Evolutionary conservation across 2,797 vertebrate species (phyloP).

Genomic region (Tenualosa thibaudeaui): DNA sequence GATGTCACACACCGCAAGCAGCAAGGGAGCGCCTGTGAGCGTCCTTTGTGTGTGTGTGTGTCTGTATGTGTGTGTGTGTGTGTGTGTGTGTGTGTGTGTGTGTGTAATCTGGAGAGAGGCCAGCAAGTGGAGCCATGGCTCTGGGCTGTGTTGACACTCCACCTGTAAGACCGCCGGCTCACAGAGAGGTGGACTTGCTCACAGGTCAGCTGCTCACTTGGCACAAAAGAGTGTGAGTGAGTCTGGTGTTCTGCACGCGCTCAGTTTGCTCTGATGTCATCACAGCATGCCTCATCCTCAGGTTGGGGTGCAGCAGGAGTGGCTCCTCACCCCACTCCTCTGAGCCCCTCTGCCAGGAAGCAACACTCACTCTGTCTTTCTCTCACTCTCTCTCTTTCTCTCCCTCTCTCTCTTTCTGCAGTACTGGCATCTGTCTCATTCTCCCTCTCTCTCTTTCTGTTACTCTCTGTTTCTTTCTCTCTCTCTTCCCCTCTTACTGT

Average conservation of each 20-base stretch:
- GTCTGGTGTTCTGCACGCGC: background rate
- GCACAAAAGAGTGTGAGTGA: background rate
- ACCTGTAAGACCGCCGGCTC: background rate
- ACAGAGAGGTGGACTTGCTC: background rate
- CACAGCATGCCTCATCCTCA: background rate
- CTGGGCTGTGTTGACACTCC: background rate
- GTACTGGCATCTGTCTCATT: background rate
- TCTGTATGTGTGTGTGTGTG: background rate
- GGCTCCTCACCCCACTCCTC: background rate
- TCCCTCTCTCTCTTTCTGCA: background rate
- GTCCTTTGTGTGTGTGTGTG: background rate
- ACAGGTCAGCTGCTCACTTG: background rate
- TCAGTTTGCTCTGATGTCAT: background rate
- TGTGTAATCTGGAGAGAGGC: background rate
- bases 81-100: conserved; percentile 5
- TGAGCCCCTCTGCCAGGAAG: background rate
- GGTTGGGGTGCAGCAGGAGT: background rate
- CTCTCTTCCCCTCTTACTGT: background rate
- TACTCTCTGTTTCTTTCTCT: background rate
- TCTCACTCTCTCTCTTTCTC: background rate
- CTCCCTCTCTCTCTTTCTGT: background rate
- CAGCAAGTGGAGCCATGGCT: background rate
- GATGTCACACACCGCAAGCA: no score
- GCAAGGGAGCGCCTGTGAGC: no score
- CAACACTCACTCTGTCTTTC: background rate